phyloP scores from a whole-genome alignment of 2,113 vertebrate genomes.

The Monopterus albus region DNA sequence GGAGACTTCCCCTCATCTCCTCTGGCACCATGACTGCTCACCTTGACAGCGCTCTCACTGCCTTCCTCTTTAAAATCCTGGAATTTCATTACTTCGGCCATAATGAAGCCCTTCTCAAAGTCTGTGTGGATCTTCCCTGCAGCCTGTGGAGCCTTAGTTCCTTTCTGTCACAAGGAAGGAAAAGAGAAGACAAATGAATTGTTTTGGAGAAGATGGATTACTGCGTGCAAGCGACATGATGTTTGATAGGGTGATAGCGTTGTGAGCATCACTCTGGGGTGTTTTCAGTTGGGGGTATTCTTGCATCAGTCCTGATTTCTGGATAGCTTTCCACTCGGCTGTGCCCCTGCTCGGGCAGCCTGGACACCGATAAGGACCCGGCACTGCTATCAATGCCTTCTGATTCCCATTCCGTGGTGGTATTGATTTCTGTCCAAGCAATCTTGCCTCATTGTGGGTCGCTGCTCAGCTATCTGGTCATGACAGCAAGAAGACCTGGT shows the following conservation, averaged over 20 bases:
- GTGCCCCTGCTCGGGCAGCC: constrained; percentile 74
- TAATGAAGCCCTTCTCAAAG: constrained; percentile 97
- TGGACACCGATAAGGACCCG: constrained; percentile 83
- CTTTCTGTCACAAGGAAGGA: constrained; percentile 88
- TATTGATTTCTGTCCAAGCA: constrained; percentile 91
- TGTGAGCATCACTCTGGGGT: constrained; percentile 64
- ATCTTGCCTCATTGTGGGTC: constrained; percentile 84
- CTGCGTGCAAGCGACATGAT: constrained; percentile 79
- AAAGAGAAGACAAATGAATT: constrained; percentile 86
- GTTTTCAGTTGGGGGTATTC: constrained; percentile 69
- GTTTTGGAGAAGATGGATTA: constrained; percentile 88
- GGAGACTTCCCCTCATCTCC: constrained; percentile 77
- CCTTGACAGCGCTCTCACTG: constrained; percentile 91
- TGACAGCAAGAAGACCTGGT: constrained; percentile 80
- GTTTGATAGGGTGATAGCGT: constrained; percentile 77
- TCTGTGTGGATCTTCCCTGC: constrained; percentile 92
- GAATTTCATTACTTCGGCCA: constrained; percentile 98
- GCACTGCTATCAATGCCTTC: constrained; percentile 83
- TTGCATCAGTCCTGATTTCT: constrained; percentile 71
- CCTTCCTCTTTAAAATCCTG: constrained; percentile 97
- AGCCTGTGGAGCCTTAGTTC: constrained; percentile 94
- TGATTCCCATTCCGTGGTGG: constrained; percentile 81
- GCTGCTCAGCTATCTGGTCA: constrained; percentile 82
- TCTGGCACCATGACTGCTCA: constrained; percentile 83
- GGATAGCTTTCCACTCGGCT: constrained; percentile 78